These are phyloP conservation scores for Drosophila phalerata DNA, from an alignment of 2,888 invertebrate species.

Conservation along the genomic window DNA sequence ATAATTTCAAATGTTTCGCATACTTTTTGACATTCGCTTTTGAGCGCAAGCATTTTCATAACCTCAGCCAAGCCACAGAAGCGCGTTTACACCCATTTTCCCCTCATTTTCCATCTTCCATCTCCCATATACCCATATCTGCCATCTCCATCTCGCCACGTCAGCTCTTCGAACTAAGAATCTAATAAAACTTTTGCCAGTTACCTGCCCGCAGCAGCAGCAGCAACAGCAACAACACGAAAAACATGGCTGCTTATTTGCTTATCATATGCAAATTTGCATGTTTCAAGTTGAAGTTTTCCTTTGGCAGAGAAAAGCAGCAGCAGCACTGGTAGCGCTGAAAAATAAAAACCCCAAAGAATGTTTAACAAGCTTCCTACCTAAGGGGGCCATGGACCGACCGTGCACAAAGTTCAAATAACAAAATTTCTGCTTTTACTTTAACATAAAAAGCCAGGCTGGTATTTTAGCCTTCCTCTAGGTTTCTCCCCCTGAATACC, in stretches of 20 bases:
- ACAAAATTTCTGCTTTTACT: conserved; percentile 71
- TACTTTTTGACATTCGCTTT: conserved; percentile 62
- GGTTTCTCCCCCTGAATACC: conserved; percentile 1
- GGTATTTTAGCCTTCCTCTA: conserved; percentile 38
- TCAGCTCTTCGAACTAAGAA: conserved; percentile 61
- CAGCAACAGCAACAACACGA: conserved; percentile 18
- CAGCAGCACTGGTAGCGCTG: conserved; percentile 21
- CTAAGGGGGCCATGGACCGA: conserved; percentile 46
- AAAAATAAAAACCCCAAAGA: conserved; percentile 60
- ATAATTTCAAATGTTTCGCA: conserved; percentile 77
- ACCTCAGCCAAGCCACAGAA: conserved; percentile 61
- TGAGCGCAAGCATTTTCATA: conserved; percentile 65
- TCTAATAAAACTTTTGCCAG: conserved; percentile 80
- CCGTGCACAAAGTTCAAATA: conserved; percentile 75
- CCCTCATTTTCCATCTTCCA: not conserved
- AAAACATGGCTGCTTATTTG: conserved; percentile 65
- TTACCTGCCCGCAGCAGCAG: conserved; percentile 51
- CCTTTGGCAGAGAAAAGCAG: conserved; percentile 21
- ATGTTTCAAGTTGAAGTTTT: conserved; percentile 74
- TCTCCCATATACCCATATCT: not conserved
- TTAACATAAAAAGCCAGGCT: conserved; percentile 42
- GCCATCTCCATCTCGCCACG: conserved; percentile 11
- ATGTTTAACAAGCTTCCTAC: conserved; percentile 81
- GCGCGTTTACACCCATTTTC: conserved; percentile 20
- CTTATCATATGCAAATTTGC: conserved; percentile 81